These are phyloP conservation scores for Spermophilus dauricus DNA, from an alignment of 2,113 vertebrate species.

Conservation along the genomic window DNA sequence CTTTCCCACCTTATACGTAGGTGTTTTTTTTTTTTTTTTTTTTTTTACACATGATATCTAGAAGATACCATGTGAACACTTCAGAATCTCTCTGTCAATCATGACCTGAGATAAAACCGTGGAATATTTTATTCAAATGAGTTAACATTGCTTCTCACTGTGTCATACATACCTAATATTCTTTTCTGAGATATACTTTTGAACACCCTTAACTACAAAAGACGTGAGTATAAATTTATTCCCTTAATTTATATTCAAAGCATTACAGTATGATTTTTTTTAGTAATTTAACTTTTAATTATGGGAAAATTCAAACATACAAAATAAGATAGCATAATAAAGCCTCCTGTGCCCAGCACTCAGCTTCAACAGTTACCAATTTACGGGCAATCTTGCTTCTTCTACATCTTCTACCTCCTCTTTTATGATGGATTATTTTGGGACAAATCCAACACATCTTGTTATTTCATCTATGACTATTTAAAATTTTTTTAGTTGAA, in stretches of 20 bases:
- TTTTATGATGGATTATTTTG: not conserved
- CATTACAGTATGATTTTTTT: not conserved
- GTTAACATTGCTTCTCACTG: not conserved
- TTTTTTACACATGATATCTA: not conserved
- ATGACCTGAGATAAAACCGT: not conserved
- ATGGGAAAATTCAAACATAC: constrained; percentile 11
- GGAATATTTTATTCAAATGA: not conserved
- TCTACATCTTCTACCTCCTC: not conserved
- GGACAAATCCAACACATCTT: not conserved
- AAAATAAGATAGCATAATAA: not conserved
- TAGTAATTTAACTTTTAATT: constrained; percentile 13
- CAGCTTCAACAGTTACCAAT: not conserved
- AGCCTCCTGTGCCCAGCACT: not conserved
- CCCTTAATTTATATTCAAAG: not conserved
- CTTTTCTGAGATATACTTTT: not conserved
- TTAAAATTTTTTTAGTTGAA: not conserved
- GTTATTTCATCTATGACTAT: not conserved
- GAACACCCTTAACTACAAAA: constrained; percentile 1
- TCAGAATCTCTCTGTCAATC: not conserved
- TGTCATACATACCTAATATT: not conserved
- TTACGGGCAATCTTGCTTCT: not conserved
- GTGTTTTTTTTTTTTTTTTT: not conserved
- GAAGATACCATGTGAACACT: not conserved
- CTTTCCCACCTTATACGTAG: not conserved
- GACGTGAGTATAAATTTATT: not conserved